Conservation (phyloP, 2,797 vertebrate genomes). For the Eospalax fontanierii region DNA sequence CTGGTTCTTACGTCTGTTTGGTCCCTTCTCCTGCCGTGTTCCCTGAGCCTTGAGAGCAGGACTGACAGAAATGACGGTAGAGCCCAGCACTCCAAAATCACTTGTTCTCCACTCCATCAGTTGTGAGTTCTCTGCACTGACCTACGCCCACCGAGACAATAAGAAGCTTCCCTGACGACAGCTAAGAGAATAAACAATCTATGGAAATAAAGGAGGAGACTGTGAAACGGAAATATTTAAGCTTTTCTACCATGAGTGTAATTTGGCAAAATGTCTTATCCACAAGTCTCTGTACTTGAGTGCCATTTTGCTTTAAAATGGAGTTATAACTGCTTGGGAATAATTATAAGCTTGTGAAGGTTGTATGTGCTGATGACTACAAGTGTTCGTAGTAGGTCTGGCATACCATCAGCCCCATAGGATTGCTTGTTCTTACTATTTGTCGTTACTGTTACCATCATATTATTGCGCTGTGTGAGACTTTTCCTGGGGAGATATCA, state of each 20-base stretch:
- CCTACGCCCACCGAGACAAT: background rate
- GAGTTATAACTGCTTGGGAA: background rate
- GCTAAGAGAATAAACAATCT: background rate
- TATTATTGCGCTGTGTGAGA: background rate
- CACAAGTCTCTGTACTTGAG: background rate
- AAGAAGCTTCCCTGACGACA: background rate
- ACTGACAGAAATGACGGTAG: background rate
- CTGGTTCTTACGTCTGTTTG: background rate
- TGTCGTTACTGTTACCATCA: background rate
- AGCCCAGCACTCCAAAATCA: background rate
- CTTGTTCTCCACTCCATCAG: background rate
- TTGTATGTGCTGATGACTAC: background rate
- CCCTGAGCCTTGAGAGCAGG: background rate
- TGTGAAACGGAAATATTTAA: background rate
- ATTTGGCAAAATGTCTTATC: slow-evolving; percentile 1
- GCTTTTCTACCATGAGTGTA: background rate
- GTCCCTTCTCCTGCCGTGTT: background rate
- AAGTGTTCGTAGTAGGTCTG: background rate
- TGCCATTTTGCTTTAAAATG: background rate
- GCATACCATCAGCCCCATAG: background rate
- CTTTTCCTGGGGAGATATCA: background rate
- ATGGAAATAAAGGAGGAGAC: background rate
- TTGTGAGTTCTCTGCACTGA: background rate
- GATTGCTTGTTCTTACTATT: background rate
- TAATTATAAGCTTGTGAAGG: background rate